phyloP scores from a whole-genome alignment of 2,888 invertebrate species.

The Pinctada fucata region DNA sequence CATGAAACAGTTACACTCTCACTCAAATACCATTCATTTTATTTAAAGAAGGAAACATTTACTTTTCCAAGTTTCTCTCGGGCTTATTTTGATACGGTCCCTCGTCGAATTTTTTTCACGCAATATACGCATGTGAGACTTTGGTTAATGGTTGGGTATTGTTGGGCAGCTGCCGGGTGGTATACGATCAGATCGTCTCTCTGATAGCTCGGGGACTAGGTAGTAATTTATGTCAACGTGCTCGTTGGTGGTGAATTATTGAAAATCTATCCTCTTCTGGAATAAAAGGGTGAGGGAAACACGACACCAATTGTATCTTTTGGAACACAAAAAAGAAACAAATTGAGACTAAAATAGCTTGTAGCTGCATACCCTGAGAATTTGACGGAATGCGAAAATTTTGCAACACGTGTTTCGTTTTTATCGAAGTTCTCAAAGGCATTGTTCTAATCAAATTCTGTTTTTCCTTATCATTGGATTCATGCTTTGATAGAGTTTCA shows the following conservation, averaged over 20 bases:
- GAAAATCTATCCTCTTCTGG: conserved; percentile 33
- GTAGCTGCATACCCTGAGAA: conserved; percentile 4
- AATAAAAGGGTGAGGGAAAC: conserved; percentile 31
- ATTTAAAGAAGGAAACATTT: too few species aligned
- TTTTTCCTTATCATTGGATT: too few species aligned
- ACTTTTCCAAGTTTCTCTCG: too few species aligned
- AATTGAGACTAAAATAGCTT: conserved; percentile 28
- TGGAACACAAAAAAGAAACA: conserved; percentile 26
- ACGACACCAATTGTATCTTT: conserved; percentile 30
- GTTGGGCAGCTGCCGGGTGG: conserved; percentile 38
- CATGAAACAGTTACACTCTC: background rate
- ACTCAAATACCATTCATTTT: background rate
- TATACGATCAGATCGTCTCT: conserved; percentile 12
- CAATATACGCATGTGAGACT: conserved; percentile 9
- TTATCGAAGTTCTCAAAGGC: too few species aligned
- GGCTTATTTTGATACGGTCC: conserved; percentile 3
- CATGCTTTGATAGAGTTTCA: too few species aligned
- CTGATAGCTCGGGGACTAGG: conserved; percentile 28
- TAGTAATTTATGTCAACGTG: conserved; percentile 35
- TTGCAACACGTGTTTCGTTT: too few species aligned
- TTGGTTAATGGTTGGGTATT: conserved; percentile 7
- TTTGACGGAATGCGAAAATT: background rate
- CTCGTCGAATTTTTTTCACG: conserved; percentile 17
- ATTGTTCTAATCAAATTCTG: too few species aligned
- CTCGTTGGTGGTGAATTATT: conserved; percentile 34